A percentile compares a stretch with the other conserved stretches of the same genome.
Evolutionary conservation across 2,113 vertebrate genomes (phyloP).

Genomic region (Clinocottus analis): DNA sequence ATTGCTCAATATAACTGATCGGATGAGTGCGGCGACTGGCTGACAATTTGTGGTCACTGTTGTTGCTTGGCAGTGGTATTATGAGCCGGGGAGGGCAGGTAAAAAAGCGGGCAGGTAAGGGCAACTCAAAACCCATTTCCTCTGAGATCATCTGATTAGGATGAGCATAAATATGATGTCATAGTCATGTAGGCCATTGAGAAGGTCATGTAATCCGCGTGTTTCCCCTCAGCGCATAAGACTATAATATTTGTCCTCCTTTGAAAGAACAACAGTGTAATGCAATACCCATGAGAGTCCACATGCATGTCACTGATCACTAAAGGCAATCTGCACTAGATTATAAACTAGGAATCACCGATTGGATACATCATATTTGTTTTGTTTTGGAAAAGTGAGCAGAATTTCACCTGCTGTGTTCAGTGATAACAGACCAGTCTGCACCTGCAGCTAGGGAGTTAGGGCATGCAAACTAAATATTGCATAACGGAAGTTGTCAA

Average conservation of each 20-base stretch:
- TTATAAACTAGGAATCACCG: not conserved
- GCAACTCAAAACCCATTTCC: constrained; percentile 20
- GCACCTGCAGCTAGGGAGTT: not conserved
- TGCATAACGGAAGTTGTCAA: not conserved
- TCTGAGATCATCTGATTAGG: constrained; percentile 28
- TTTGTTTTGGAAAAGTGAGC: not conserved
- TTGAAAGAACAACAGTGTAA: constrained; percentile 7
- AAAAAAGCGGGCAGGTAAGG: constrained; percentile 24
- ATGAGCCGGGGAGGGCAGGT: constrained; percentile 8
- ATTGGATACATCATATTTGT: not conserved
- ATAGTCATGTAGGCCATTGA: constrained; percentile 39
- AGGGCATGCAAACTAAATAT: not conserved
- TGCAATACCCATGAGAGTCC: not conserved
- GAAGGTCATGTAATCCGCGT: constrained; percentile 45
- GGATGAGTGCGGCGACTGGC: too few relatives aligned
- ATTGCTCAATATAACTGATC: too few relatives aligned
- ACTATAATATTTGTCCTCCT: constrained; percentile 20
- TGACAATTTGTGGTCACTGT: not conserved
- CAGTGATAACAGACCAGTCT: not conserved
- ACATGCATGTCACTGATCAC: not conserved
- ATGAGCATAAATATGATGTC: constrained; percentile 47
- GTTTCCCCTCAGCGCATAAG: constrained; percentile 5
- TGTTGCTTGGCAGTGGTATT: constrained; percentile 4
- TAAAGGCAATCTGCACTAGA: not conserved
- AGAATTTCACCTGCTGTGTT: not conserved